phyloP scores from a whole-genome alignment of 2,888 invertebrate genomes.

The Diarsia rubi region DNA sequence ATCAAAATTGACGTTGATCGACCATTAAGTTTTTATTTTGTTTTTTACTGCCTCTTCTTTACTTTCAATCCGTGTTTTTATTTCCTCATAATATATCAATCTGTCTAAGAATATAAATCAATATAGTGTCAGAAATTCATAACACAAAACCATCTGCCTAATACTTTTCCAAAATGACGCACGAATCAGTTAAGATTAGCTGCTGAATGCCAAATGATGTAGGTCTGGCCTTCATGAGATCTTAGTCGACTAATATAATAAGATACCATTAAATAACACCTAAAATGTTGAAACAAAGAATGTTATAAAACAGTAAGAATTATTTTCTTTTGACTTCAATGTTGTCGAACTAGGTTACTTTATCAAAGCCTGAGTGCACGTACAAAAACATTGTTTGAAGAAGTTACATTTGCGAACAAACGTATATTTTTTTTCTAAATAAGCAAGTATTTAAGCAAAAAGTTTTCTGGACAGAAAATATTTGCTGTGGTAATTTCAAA shows the following conservation, averaged over 20 bases:
- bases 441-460: slow-evolving; percentile 38
- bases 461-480: slow-evolving; percentile 30
- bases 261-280: background rate
- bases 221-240: too few species aligned
- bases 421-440: slow-evolving; percentile 37
- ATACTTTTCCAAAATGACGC: too few species aligned
- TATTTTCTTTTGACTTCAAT: slow-evolving; percentile 17
- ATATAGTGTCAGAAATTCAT: too few species aligned
- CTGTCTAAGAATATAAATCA: background rate
- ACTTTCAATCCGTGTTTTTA: background rate
- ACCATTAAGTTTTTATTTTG: slow-evolving; percentile 20
- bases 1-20: slow-evolving; percentile 46
- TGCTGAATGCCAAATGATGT: background rate
- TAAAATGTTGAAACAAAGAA: slow-evolving; percentile 1
- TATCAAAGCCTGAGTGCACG: slow-evolving; percentile 20
- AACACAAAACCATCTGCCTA: too few species aligned
- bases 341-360: slow-evolving; percentile 16
- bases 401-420: slow-evolving; percentile 31
- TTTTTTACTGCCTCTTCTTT: background rate
- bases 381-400: slow-evolving; percentile 47
- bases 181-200: too few species aligned
- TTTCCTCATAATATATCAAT: background rate
- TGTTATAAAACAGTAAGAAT: background rate
- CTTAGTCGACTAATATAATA: background rate
- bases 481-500: slow-evolving; percentile 27